These are phyloP conservation scores for Caenorhabditis inopinata DNA, from an alignment of 1,140 invertebrate species.

Conservation along the genomic window DNA sequence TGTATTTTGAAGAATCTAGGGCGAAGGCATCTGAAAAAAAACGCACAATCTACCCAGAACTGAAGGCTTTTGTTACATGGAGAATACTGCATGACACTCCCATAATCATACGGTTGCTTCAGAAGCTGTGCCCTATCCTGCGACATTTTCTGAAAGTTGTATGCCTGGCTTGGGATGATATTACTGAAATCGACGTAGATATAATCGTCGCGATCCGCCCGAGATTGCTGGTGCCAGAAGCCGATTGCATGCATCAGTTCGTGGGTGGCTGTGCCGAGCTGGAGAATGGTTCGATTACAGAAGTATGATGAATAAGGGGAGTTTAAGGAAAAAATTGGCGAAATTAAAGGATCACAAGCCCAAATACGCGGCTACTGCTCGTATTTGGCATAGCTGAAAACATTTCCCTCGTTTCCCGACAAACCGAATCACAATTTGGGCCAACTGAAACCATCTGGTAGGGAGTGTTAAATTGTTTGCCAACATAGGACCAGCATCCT, in stretches of 20 bases:
- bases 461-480: background rate
- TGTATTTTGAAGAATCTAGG: background rate
- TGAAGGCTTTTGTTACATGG: background rate
- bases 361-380: too few species aligned
- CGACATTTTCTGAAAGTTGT: background rate
- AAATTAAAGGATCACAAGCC: too few species aligned
- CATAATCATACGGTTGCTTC: constrained; percentile 8
- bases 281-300: background rate
- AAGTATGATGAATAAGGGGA: too few species aligned
- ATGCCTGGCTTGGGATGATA: background rate
- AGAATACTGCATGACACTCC: constrained; percentile 38
- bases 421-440: background rate
- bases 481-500: constrained; percentile 14
- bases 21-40: constrained; percentile 28
- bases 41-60: background rate
- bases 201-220: background rate
- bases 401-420: too few species aligned
- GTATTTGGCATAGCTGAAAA: too few species aligned
- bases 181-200: constrained; percentile 25
- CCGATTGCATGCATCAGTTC: constrained; percentile 18
- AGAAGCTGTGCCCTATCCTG: background rate
- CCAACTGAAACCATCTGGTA: constrained; percentile 14
- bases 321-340: too few species aligned
- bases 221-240: constrained; percentile 22
- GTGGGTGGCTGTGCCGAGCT: background rate